Conservation (phyloP, 2,797 vertebrate genomes). For the Phataginus tricuspis region DNA sequence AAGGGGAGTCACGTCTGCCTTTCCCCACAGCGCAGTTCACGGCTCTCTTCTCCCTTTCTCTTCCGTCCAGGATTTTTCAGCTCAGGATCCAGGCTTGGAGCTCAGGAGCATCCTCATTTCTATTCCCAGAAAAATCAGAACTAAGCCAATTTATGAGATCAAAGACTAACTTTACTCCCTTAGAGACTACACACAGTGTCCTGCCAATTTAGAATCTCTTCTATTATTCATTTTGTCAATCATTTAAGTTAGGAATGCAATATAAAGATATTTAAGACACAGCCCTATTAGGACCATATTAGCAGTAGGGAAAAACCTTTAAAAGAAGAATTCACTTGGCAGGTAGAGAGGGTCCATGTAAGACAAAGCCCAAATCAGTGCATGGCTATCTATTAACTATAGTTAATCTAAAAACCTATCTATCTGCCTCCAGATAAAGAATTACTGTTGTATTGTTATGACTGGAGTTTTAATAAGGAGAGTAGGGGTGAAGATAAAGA, state of each 20-base stretch:
- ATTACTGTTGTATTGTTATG: conserved; percentile 30
- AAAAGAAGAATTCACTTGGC: conserved; percentile 27
- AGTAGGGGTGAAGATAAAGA: conserved; percentile 44
- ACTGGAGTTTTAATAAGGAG: not conserved
- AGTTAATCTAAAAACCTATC: conserved; percentile 62
- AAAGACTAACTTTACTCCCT: not conserved
- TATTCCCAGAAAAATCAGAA: not conserved
- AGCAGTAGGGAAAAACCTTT: conserved; percentile 31
- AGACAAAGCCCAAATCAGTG: not conserved
- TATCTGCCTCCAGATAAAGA: conserved; percentile 54
- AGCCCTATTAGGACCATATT: not conserved
- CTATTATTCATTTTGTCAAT: conserved; percentile 18
- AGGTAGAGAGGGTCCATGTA: not conserved
- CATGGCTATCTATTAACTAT: conserved; percentile 31
- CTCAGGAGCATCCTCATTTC: not conserved
- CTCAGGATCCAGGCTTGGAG: not conserved
- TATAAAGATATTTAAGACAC: conserved; percentile 28
- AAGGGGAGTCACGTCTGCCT: not conserved
- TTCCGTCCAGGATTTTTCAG: not conserved
- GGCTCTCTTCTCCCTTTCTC: not conserved
- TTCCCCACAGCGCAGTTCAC: not conserved
- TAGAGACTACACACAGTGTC: not conserved
- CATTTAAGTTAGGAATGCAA: conserved; percentile 23
- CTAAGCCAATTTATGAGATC: not conserved
- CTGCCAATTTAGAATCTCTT: conserved; percentile 32